A percentile compares a stretch with the other conserved stretches of the same genome.
Evolutionary conservation across 2,888 invertebrate species (phyloP).

Genomic region (Papilio demoleus): DNA sequence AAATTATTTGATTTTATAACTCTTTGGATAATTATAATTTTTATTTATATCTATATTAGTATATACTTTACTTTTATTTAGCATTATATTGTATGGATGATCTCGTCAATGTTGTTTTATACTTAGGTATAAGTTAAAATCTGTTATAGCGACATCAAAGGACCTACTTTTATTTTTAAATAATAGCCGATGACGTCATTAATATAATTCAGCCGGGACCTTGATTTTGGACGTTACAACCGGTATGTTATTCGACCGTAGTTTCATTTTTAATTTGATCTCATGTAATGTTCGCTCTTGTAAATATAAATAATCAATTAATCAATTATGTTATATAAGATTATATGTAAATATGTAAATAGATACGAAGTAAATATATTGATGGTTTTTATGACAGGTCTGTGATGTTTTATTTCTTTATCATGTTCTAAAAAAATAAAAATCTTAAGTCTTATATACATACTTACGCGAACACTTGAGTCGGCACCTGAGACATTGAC

Average conservation of each 20-base stretch:
- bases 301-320: slow-evolving; percentile 63
- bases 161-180: too few species aligned
- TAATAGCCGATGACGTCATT: too few species aligned
- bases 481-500: too few species aligned
- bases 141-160: too few species aligned
- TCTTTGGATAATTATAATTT: background rate
- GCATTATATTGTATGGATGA: too few species aligned
- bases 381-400: slow-evolving; percentile 81
- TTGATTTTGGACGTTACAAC: too few species aligned
- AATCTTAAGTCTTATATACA: too few species aligned
- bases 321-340: slow-evolving; percentile 50
- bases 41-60: background rate
- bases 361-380: slow-evolving; percentile 76
- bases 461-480: too few species aligned
- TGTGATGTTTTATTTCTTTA: slow-evolving; percentile 58
- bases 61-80: background rate
- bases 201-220: too few species aligned
- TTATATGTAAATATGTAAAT: slow-evolving; percentile 76
- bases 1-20: background rate
- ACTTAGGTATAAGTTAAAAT: too few species aligned
- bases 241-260: too few species aligned
- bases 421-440: background rate
- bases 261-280: background rate
- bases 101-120: too few species aligned
- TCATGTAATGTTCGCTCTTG: slow-evolving; percentile 49